Base-by-base conservation (phyloP, 2,888 invertebrate species). In the Cheilosia urbana region DNA sequence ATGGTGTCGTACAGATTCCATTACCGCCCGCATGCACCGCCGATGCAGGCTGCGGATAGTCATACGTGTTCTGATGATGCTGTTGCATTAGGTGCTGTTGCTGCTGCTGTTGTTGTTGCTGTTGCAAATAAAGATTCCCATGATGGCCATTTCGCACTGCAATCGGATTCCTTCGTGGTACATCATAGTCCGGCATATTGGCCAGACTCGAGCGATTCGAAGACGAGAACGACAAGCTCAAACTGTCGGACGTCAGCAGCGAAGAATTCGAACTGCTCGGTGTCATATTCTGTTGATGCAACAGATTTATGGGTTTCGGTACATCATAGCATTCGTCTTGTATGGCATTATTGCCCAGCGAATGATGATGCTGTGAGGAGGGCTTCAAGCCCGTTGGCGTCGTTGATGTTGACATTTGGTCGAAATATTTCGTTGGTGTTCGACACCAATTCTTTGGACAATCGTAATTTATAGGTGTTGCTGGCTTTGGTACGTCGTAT, bases 211-310 rank as follows among this genome's bases (percentile, higher is more conserved):
- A 94, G 72, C 93, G 91, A 89, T 94, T 94, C 21, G 94, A 94
- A 81, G 92, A 92, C 69, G 92, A 92, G 87, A 94, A 93, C 60
- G 92, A 91, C 55, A 92, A 77, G 84, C 93, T 93, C 87, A 93
- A 91, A 84, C 94, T 94, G 88, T 95, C 94, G 75, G 94, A 93
- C 88, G 94, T 93, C 71, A 95, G 91, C 75, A 95, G 91, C 58
- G 95, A 95, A 88, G 95, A 94, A 84, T 95, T 94, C 11, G 95
- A 95, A 88, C 95, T 95, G 89, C 95, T 95, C 4, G 95, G 95
- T 40, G 95, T 95, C 80, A 95, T 89, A 87, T 94, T 94, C 88
- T 94, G 94, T 88, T 92, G 92, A 83, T 92, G 92, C 60, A 92
- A 89, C 78, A 90, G 87, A 30, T 87, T 89, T 82, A 94, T 91